Conservation (phyloP, 1,140 invertebrate genomes). For the Propsilocerus akamusi region DNA sequence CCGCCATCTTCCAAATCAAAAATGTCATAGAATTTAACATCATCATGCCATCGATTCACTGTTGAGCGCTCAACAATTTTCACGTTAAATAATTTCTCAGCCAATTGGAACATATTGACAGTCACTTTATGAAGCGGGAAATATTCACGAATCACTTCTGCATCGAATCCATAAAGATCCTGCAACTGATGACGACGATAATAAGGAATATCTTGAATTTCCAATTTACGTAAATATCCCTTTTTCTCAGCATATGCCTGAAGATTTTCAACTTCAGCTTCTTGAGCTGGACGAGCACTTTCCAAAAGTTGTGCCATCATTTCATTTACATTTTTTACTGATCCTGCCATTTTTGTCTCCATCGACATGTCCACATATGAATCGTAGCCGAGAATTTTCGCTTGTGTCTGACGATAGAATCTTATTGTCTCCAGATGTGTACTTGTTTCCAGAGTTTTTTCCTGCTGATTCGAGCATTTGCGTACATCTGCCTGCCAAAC, state of each 20-base stretch:
- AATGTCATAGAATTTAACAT: slow-evolving; percentile 69
- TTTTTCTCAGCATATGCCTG: slow-evolving; percentile 53
- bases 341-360: slow-evolving; percentile 87
- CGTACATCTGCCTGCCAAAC: slow-evolving; percentile 58
- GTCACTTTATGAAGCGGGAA: slow-evolving; percentile 69
- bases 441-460: slow-evolving; percentile 49
- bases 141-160: slow-evolving; percentile 54
- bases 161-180: slow-evolving; percentile 43
- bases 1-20: slow-evolving; percentile 41
- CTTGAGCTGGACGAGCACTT: slow-evolving; percentile 48
- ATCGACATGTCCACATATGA: slow-evolving; percentile 72
- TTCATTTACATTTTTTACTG: slow-evolving; percentile 52
- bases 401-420: slow-evolving; percentile 41
- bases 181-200: slow-evolving; percentile 57
- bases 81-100: slow-evolving; percentile 63
- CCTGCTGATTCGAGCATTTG: slow-evolving; percentile 42
- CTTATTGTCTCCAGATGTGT: slow-evolving; percentile 60
- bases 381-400: slow-evolving; percentile 58
- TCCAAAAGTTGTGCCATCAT: slow-evolving; percentile 49
- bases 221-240: slow-evolving; percentile 48
- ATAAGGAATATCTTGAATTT: slow-evolving; percentile 73
- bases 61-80: slow-evolving; percentile 46
- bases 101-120: slow-evolving; percentile 50
- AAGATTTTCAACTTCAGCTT: slow-evolving; percentile 51
- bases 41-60: slow-evolving; percentile 58